Conservation (phyloP, 2,797 vertebrate genomes). For the Poecilia wingei region DNA sequence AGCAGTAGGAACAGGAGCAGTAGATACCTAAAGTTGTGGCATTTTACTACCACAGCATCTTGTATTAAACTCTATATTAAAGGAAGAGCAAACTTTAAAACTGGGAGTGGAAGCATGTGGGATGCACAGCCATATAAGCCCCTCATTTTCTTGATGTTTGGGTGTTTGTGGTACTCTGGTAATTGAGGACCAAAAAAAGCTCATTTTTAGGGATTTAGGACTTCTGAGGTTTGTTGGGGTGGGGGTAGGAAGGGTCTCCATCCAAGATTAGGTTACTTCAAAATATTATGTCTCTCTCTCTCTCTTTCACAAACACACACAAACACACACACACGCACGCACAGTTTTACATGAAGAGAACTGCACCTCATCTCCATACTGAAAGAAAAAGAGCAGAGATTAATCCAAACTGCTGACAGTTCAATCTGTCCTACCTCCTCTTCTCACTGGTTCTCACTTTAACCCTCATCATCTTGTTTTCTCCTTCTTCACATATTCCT, state of each 20-base stretch:
- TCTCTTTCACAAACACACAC: neutral
- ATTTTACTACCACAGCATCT: conserved; percentile 3
- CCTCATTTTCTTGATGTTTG: conserved; percentile 1
- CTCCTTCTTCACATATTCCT: conserved; percentile 26
- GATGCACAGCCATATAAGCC: neutral
- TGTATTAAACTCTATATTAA: conserved; percentile 6
- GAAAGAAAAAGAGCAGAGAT: conserved; percentile 44
- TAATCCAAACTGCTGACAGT: conserved; percentile 61
- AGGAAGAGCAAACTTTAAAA: conserved; percentile 7
- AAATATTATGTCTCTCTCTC: conserved; percentile 53
- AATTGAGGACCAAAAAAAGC: conserved; percentile 57
- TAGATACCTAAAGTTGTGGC: neutral
- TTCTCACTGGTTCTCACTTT: conserved; percentile 31
- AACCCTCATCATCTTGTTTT: conserved; percentile 36
- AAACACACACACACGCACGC: conserved; percentile 2
- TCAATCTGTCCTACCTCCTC: conserved; percentile 52
- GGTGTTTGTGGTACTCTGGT: conserved; percentile 43
- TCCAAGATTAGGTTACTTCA: conserved; percentile 68
- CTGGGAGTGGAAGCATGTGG: conserved; percentile 6
- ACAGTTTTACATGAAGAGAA: conserved; percentile 26
- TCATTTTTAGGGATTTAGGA: conserved; percentile 61
- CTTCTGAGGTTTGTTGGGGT: conserved; percentile 32
- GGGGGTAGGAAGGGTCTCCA: conserved; percentile 33
- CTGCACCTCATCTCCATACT: conserved; percentile 58
- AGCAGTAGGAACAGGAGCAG: neutral